phyloP scores from a whole-genome alignment of 2,888 invertebrate species.

The Troglohyphantes excavatus region DNA sequence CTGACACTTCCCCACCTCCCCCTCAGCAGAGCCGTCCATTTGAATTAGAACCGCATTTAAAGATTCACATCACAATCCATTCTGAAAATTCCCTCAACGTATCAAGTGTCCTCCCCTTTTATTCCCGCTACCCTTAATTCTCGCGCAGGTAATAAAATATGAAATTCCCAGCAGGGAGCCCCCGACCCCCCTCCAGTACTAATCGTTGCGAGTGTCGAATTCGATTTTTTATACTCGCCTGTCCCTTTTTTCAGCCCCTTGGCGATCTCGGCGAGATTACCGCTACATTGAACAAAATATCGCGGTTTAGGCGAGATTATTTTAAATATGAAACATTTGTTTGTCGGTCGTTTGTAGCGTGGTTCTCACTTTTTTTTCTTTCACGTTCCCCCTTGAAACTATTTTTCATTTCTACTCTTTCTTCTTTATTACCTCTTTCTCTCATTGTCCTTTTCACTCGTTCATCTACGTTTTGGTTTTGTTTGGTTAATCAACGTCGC shows the following conservation, averaged over 20 bases:
- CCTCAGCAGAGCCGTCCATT: neutral
- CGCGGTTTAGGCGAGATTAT: too few species aligned
- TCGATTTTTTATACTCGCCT: constrained; percentile 10
- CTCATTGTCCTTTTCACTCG: too few species aligned
- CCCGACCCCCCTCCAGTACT: constrained; percentile 8
- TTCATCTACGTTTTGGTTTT: too few species aligned
- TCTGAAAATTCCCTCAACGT: neutral
- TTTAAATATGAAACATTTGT: too few species aligned
- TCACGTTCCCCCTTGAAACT: too few species aligned
- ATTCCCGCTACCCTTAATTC: neutral
- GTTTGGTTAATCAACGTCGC: too few species aligned
- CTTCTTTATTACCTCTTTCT: too few species aligned
- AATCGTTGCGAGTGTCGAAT: constrained; percentile 49
- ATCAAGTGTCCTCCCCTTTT: neutral
- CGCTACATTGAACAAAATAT: too few species aligned
- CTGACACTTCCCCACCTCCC: neutral
- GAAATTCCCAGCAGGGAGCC: constrained; percentile 21
- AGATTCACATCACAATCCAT: neutral
- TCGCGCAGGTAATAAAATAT: constrained; percentile 69
- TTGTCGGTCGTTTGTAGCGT: too few species aligned
- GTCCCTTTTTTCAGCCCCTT: neutral
- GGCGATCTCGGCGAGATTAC: neutral
- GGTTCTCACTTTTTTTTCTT: too few species aligned
- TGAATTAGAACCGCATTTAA: neutral
- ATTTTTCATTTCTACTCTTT: too few species aligned